phyloP scores from a whole-genome alignment of 2,797 vertebrate species.

The Bryconaethiops microstoma region DNA sequence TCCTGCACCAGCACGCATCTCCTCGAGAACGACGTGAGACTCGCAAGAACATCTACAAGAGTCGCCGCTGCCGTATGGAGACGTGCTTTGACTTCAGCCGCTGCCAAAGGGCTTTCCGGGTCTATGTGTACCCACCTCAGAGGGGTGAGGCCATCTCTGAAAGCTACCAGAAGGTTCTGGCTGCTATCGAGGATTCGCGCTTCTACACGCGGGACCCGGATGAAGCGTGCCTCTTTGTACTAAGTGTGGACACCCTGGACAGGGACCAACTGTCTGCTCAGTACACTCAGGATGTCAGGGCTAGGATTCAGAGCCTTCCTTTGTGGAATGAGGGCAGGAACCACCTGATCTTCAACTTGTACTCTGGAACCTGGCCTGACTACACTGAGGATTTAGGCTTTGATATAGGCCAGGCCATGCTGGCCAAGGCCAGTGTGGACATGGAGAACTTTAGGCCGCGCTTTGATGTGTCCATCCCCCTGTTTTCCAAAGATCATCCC shows the following conservation, averaged over 20 bases:
- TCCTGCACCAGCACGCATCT: slow-evolving; percentile 79
- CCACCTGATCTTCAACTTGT: slow-evolving; percentile 84
- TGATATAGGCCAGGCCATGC: slow-evolving; percentile 82
- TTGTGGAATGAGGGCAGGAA: slow-evolving; percentile 82
- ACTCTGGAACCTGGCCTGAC: slow-evolving; percentile 84
- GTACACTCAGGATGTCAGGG: slow-evolving; percentile 75
- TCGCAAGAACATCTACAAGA: slow-evolving; percentile 80
- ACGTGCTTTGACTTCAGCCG: slow-evolving; percentile 81
- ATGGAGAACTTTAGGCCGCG: slow-evolving; percentile 78
- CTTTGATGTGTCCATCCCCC: slow-evolving; percentile 83
- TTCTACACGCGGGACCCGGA: slow-evolving; percentile 77
- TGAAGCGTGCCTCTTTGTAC: slow-evolving; percentile 78
- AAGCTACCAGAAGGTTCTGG: slow-evolving; percentile 81
- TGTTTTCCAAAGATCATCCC: slow-evolving; percentile 83
- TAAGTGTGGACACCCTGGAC: slow-evolving; percentile 82
- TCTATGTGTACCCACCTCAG: slow-evolving; percentile 79
- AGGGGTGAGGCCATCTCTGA: slow-evolving; percentile 76
- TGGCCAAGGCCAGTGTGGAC: slow-evolving; percentile 82
- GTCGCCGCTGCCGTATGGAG: slow-evolving; percentile 82
- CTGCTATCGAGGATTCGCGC: slow-evolving; percentile 77
- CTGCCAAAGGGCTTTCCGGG: slow-evolving; percentile 76
- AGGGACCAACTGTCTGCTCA: slow-evolving; percentile 80
- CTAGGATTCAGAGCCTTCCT: slow-evolving; percentile 78
- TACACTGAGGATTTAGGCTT: slow-evolving; percentile 83
- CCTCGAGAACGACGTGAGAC: slow-evolving; percentile 76